phyloP scores from a whole-genome alignment of 53 echinoderm and acorn worm genomes.

The Hippasteria phrygiana region DNA sequence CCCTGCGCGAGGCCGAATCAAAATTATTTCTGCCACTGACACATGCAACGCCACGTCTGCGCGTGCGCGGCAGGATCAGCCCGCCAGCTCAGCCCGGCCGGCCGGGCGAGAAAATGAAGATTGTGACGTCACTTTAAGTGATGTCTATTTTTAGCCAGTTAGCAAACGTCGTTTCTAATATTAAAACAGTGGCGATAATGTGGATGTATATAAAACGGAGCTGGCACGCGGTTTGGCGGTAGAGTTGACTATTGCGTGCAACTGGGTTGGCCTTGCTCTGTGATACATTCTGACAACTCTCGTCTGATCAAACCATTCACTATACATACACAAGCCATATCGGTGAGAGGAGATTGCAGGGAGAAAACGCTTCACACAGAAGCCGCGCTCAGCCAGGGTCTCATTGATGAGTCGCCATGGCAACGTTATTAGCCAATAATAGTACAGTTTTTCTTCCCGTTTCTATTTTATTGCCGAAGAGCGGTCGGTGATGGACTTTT shows the following conservation, averaged over 20 bases:
- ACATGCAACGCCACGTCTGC: conserved; percentile 7
- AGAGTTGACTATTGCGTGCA: conserved; percentile 47
- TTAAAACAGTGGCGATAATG: conserved; percentile 58
- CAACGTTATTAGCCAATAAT: conserved; percentile 57
- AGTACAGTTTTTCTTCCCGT: conserved; percentile 14
- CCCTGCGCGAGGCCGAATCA: neutral
- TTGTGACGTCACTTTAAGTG: conserved; percentile 31
- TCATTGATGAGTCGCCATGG: conserved; percentile 55
- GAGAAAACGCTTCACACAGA: neutral
- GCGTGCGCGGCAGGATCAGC: neutral
- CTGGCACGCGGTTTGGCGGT: conserved; percentile 14
- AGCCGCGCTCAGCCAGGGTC: conserved; percentile 36
- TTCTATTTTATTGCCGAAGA: conserved; percentile 50
- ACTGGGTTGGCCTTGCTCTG: neutral
- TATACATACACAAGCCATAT: neutral
- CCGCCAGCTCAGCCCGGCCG: neutral
- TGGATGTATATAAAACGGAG: conserved; percentile 55
- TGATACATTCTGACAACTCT: conserved; percentile 35
- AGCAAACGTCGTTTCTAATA: conserved; percentile 40
- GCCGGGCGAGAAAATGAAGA: conserved; percentile 13
- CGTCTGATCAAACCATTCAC: neutral
- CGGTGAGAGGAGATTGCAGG: neutral
- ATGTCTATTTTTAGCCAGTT: conserved; percentile 51
- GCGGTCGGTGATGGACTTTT: conserved; percentile 51
- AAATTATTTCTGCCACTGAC: conserved; percentile 49